Evolutionary conservation across 2,888 invertebrate species (phyloP), one percentile per base, ranked within the genome.

Genomic region (Elgonia sp.): DNA sequence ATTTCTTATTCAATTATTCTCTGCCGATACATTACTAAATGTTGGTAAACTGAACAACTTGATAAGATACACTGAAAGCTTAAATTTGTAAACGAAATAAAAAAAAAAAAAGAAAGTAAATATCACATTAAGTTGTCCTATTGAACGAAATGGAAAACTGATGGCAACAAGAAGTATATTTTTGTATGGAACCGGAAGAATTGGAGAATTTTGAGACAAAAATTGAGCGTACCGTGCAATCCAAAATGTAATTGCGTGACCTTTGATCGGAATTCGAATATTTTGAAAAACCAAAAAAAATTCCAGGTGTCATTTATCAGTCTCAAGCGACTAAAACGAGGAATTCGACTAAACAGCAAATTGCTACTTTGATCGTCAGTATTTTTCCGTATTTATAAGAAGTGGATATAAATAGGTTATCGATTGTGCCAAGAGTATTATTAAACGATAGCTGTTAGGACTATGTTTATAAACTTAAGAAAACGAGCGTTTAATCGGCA

Each of bases 301-400:
- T 63, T 81, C 50, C 76, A 82, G 50, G 77, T 86, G 77, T 86
- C 77, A 77, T 86, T 86, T 70, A 76, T 76, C 70, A 86, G 63
- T 86, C 81, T 70, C 46, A 55, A 72, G 77, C 46, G 29, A 63
- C 39, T 55, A 53, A 75, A 37, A 29, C 10, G 53, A 40, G 16
- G 9, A 55, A 73, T 55, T 46, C 60, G n/a, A 82, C 82, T 77
- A 72, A 82, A 81, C 69, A 12, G 21, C 42, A 80, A 81, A 76
- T 86, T 67, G 72, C 62, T 60, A 79, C 62, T 79, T 62, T 83
- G 77, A 77, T 87, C 83, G 67, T 83, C 87, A 87, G 87, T 87
- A 87, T 87, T 87, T 80, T 86, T 87, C 62, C 83, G 83, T 87
- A 87, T 83, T 83, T 83, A 87, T 86, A 86, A 86, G 86, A 79